phyloP scores from a whole-genome alignment of 2,797 vertebrate species.

The Artibeus lituratus region DNA sequence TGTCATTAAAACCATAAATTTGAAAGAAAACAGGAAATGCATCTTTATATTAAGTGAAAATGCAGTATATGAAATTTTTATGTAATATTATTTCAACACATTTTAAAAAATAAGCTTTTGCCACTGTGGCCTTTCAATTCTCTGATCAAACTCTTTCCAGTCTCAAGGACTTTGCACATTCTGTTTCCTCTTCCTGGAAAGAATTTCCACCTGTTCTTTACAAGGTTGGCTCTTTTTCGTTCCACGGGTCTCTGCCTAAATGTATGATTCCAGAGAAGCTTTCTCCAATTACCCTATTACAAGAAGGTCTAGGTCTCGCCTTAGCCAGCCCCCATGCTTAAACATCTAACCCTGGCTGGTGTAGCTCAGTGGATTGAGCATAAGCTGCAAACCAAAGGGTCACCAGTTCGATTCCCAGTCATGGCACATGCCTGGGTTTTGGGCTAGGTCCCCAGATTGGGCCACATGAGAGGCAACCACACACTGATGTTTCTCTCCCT shows the following conservation, averaged over 20 bases:
- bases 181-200: not conserved
- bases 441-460: too few relatives aligned
- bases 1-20: not conserved
- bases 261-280: not conserved
- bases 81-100: not conserved
- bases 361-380: too few relatives aligned
- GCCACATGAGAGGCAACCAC: too few relatives aligned
- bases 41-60: slow-evolving; percentile 30
- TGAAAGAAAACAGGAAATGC: not conserved
- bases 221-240: not conserved
- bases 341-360: too few relatives aligned
- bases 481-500: too few relatives aligned
- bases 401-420: too few relatives aligned
- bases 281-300: not conserved
- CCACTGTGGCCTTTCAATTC: not conserved
- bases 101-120: not conserved
- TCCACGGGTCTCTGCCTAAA: not conserved
- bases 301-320: too few relatives aligned
- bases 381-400: too few relatives aligned
- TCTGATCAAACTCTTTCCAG: not conserved
- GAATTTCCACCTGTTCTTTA: not conserved
- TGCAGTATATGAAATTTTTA: not conserved
- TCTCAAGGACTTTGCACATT: not conserved
- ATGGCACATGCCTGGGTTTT: too few relatives aligned
- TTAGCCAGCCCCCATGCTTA: too few relatives aligned